These are phyloP conservation scores for Parascotia fuliginaria DNA, from an alignment of 2,888 invertebrate genomes.

Conservation along the genomic window DNA sequence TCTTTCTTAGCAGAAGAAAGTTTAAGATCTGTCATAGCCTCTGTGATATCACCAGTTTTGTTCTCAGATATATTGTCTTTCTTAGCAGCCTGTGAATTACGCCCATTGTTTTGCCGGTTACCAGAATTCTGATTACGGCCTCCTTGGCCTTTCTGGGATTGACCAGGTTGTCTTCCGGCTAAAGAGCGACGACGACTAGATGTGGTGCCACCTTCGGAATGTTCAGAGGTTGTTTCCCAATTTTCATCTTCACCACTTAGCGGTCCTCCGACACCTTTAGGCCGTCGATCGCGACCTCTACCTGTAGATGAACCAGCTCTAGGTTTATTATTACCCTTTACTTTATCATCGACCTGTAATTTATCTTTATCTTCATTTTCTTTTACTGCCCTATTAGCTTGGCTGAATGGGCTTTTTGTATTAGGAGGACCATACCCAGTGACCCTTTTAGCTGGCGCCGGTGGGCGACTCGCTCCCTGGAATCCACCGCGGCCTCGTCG, in stretches of 20 bases:
- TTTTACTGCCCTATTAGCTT: slow-evolving; percentile 74
- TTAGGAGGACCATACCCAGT: slow-evolving; percentile 93
- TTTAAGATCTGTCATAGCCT: slow-evolving; percentile 76
- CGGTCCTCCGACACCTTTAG: slow-evolving; percentile 67
- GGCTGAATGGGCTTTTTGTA: slow-evolving; percentile 91
- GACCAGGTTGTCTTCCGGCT: slow-evolving; percentile 61
- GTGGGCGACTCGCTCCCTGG: slow-evolving; percentile 74
- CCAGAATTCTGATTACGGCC: slow-evolving; percentile 69
- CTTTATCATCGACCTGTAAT: slow-evolving; percentile 86
- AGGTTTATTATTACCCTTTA: slow-evolving; percentile 88
- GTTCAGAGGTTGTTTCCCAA: slow-evolving; percentile 94
- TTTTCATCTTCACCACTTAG: slow-evolving; percentile 86
- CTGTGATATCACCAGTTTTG: slow-evolving; percentile 71
- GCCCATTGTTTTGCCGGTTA: slow-evolving; percentile 66
- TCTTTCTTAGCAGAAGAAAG: slow-evolving; percentile 69
- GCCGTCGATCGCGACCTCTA: slow-evolving; percentile 77
- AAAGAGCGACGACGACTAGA: slow-evolving; percentile 63
- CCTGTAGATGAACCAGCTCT: slow-evolving; percentile 88
- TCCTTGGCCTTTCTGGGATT: slow-evolving; percentile 62
- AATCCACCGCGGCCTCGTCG: slow-evolving; percentile 91
- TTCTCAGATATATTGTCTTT: slow-evolving; percentile 65
- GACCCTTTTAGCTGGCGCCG: slow-evolving; percentile 86
- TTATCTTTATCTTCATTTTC: slow-evolving; percentile 75
- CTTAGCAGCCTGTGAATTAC: slow-evolving; percentile 62
- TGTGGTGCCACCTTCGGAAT: slow-evolving; percentile 88